Evolutionary conservation across 2,888 invertebrate species (phyloP), one percentile per base, ranked within the genome.

Genomic region (Arge pagana): DNA sequence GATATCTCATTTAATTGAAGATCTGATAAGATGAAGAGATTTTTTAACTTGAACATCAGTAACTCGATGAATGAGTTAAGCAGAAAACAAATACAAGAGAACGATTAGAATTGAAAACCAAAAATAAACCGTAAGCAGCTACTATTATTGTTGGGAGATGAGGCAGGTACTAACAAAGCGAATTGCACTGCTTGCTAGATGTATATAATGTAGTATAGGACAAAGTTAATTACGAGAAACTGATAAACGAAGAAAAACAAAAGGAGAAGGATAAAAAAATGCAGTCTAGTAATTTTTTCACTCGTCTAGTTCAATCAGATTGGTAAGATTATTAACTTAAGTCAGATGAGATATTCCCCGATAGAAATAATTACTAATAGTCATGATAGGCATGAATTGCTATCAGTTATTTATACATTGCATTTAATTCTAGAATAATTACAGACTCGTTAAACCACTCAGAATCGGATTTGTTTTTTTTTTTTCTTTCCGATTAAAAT

Each of bases 131-230:
- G 13, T 45, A 45, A 33, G n/a, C 28, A 26, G 54, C 56, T 56
- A 60, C 48, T 62, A 45, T n/a, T 60, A 52, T 55, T 57, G 37
- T 52, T 57, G 53, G 50, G 50, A 42, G 52, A 24, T 54, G 53
- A 53, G 45, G 52, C 49, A 53, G 33, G 41, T 53, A 61, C 56
- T 63, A 55, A 50, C 55, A 50, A 56, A 54, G 63, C 62, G 62
- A 21, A 37, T 40, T 48, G 60, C n/a, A n/a, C 65, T 65, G 66
- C 65, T 72, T 68, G 67, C 63, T 68, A 63, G 63, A 64, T 74
- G 74, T 74, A 74, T 64, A 74, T 74, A 74, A 63, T 71, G 70
- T 74, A 73, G 70, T 64, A 72, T 71, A 72, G 66, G 62, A 61
- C 57, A 48, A 52, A 53, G 54, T 54, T 61, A 60, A 54, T 63